Evolutionary conservation across 2,797 vertebrate genomes (phyloP).

Genomic region (Amazona ochrocephala): DNA sequence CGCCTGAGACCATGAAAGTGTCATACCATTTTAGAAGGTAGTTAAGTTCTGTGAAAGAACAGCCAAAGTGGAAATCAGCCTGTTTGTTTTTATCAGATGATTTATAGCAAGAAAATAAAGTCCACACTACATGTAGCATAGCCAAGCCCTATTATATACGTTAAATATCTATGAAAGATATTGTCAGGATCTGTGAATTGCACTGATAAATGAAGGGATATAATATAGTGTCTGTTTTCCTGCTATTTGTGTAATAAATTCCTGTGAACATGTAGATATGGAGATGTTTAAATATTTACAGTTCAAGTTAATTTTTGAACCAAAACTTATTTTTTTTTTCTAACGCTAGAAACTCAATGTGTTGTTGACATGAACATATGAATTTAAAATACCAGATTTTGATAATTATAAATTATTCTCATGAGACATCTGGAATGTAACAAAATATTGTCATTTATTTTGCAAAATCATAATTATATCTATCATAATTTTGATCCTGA

Average conservation of each 20-base stretch:
- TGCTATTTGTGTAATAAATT: not conserved
- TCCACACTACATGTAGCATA: not conserved
- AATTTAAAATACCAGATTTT: conserved; percentile 48
- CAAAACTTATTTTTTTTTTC: conserved; percentile 46
- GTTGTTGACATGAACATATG: not conserved
- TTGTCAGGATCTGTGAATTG: not conserved
- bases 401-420: conserved; percentile 30
- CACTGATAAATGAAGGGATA: not conserved
- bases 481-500: not conserved
- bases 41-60: not conserved
- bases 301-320: conserved; percentile 14
- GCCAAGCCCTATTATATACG: not conserved
- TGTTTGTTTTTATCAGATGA: not conserved
- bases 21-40: not conserved
- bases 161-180: not conserved
- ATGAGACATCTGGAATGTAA: conserved; percentile 18
- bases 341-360: not conserved
- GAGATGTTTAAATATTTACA: conserved; percentile 46
- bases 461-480: not conserved
- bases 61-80: not conserved
- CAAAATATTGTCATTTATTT: conserved; percentile 52
- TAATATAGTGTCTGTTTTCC: not conserved
- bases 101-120: not conserved
- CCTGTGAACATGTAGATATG: not conserved
- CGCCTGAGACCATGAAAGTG: not conserved